Percentiles rank a stretch among this genome's conserved stretches.
Evolutionary conservation across 2,888 invertebrate species (phyloP).

Genomic region (Bugulina stolonifera): DNA sequence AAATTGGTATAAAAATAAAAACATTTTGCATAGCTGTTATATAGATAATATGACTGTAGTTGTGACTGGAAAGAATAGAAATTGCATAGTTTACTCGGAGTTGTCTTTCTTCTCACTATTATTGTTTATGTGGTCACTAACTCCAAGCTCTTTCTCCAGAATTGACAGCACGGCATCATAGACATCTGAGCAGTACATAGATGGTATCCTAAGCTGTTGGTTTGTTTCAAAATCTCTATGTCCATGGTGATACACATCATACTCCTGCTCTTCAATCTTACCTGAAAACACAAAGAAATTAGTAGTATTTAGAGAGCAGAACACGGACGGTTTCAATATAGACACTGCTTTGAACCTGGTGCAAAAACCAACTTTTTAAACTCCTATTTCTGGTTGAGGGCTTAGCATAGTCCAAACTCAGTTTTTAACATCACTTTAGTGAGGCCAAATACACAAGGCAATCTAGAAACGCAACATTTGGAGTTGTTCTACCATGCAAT

Average conservation of each 20-base stretch:
- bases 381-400: too few relatives aligned
- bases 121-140: background rate
- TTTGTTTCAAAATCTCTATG: slow-evolving; percentile 47
- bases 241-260: slow-evolving; percentile 40
- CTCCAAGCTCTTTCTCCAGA: slow-evolving; percentile 37
- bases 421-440: too few relatives aligned
- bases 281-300: background rate
- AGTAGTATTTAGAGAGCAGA: too few relatives aligned
- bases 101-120: slow-evolving; percentile 1
- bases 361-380: too few relatives aligned
- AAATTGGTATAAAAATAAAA: background rate
- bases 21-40: background rate
- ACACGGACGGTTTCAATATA: too few relatives aligned
- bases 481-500: too few relatives aligned
- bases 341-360: too few relatives aligned
- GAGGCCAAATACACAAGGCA: too few relatives aligned
- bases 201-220: slow-evolving; percentile 42
- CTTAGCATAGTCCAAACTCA: too few relatives aligned
- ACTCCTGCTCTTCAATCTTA: slow-evolving; percentile 29
- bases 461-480: too few relatives aligned
- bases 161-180: slow-evolving; percentile 43
- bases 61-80: too few relatives aligned
- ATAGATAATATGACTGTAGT: too few relatives aligned
- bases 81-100: background rate
- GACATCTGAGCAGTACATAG: slow-evolving; percentile 41